Evolutionary conservation across 2,113 vertebrate species (phyloP).

Genomic region (Bos indicus): DNA sequence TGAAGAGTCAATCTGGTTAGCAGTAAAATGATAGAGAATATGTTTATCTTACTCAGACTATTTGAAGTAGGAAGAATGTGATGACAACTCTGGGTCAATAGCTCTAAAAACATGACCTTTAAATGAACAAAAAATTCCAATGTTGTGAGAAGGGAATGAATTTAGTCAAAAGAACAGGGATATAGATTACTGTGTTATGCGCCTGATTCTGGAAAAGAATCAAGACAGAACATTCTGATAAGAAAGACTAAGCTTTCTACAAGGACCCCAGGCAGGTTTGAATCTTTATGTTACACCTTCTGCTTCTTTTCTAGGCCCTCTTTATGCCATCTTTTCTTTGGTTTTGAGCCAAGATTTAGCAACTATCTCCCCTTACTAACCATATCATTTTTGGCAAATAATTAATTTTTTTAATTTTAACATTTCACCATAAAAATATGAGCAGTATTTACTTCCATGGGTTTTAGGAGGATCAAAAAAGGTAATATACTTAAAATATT

Average conservation of each 20-base stretch:
- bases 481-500: neutral
- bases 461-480: neutral
- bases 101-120: conserved; percentile 27
- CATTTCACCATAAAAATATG: neutral
- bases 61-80: conserved; percentile 22
- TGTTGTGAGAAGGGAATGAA: neutral
- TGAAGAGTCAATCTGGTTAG: neutral
- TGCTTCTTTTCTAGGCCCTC: neutral
- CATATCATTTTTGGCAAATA: neutral
- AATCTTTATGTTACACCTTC: neutral
- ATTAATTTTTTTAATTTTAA: neutral
- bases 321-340: neutral
- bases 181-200: neutral
- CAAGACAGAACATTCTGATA: neutral
- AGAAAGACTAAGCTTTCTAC: neutral
- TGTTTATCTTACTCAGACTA: conserved; percentile 33
- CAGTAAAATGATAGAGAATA: neutral
- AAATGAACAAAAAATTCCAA: neutral
- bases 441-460: neutral
- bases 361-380: neutral
- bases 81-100: conserved; percentile 15
- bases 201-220: neutral
- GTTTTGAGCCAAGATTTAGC: neutral
- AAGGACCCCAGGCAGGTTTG: neutral
- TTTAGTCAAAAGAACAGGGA: neutral